Base-by-base conservation (phyloP, 2,797 vertebrate genomes). In the Artibeus jamaicensis region DNA sequence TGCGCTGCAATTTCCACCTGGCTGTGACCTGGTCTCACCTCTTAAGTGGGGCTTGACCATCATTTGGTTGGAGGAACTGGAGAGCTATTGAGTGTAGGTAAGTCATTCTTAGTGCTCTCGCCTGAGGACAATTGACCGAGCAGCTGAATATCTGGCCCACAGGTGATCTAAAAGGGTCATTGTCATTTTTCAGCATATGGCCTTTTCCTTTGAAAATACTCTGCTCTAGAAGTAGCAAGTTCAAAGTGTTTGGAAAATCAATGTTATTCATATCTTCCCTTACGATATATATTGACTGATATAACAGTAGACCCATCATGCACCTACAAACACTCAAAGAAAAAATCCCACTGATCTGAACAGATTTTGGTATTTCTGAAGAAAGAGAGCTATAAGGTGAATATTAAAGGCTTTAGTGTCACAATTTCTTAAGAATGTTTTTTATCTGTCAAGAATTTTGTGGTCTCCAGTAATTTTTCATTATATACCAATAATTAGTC, bases 401-500 rank as follows among this genome's bases (percentile, higher is more conserved):
- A 44, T 83, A 87, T 48, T 81, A 32, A 68, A 78, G 90, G 10
- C 62, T 26, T 95, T 57, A 82, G 37, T 50, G 62, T 32, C 59
- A 94, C 37, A 59, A 18, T 93, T 77, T 82, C 59, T 85, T 94
- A 94, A 78, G 62, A 82, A 76, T 88, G 6, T 65, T 82, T 89
- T 94, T 87, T 90, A 50, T 32, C 46, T 89, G 39, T 89, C 26
- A 93, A 86, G 65, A 91, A 90, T 78, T 55, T n/a, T 84, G 76
- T 44, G 19, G 2, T 67, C 62, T 84, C 85, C 91, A 46, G 59
- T 81, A 59, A 67, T 92, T 95, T 94, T 94, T 95, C 34, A 50
- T 67, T 94, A 87, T 82, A 53, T 29, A 78, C 29, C n/a, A 83
- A 18, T 55, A 85, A 81, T 96, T 88, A 93, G 71, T 34, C 93